Base-by-base conservation (phyloP, 2,888 invertebrate species). In the Watsonalla binaria region DNA sequence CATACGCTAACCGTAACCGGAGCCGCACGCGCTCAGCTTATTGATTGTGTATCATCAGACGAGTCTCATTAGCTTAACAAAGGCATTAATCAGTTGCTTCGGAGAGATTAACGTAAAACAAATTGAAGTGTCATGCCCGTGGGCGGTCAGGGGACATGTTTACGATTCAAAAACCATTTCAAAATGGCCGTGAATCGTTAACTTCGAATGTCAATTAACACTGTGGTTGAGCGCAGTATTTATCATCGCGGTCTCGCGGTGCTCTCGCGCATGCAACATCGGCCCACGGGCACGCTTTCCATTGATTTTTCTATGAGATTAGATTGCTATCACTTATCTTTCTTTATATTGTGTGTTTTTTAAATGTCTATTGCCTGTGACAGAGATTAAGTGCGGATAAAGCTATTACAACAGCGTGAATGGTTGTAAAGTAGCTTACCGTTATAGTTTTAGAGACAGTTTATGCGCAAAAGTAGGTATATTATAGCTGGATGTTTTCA, bases 91-190 rank as follows among this genome's bases (percentile, higher is more conserved):
- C 85, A 84, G 79, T 55, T 73, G 72, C 78, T 80, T 81, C 82
- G 81, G 73, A 68, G 66, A 81, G 80, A 85, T 86, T 85, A 86
- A 82, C 76, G 78, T 76, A 72, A 81, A 86, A 86, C 86, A 87
- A 87, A 87, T 87, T 86, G 86, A 75, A 69, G 78, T 64, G 69
- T 62, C 65, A 65, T 59, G 59, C 70, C 72, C 73, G 86, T 78
- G 76, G 84, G 83, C 80, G 84, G 75, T 59, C 71, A 60, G 55
- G 59, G 65, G 79, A 70, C 78, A 75, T 77, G 76, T 86, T 84
- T 84, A 85, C 75, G 79, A 76, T 66, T 62, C 66, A 62, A 66
- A 65, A 72, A 66, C 58, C 62, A 62, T 65, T 70, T 62, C 66
- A 66, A 68, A 71, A 66, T 66, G 63, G 63, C 63, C 60, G 66